These are phyloP conservation scores for Ammospiza maritima DNA, from an alignment of 2,797 vertebrate genomes.

Conservation along the genomic window DNA sequence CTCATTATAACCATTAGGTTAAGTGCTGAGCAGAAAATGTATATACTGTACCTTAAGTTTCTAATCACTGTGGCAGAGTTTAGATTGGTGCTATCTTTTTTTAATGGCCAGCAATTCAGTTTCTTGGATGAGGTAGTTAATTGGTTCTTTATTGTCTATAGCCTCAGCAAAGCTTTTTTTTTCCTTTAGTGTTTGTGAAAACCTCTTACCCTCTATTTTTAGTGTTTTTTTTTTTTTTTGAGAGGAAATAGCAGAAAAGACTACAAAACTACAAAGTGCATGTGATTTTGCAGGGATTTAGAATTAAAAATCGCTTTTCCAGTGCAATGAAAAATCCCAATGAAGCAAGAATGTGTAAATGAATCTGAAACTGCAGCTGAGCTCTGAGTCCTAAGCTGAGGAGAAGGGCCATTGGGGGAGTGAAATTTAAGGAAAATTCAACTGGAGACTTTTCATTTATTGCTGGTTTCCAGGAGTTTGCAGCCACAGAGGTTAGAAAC, in stretches of 20 bases:
- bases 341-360: not conserved
- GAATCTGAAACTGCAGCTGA: not conserved
- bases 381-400: not conserved
- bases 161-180: not conserved
- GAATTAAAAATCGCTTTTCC: not conserved
- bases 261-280: not conserved
- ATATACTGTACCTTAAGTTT: slow-evolving; percentile 1
- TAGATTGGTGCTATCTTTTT: not conserved
- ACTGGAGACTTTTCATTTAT: not conserved
- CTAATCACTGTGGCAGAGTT: slow-evolving; percentile 4
- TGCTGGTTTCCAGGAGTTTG: not conserved
- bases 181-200: not conserved
- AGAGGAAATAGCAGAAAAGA: not conserved
- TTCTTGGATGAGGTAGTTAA: slow-evolving; percentile 42
- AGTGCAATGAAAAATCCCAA: not conserved
- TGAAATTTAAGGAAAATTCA: not conserved
- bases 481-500: not conserved
- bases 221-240: not conserved
- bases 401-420: not conserved
- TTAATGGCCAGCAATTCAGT: slow-evolving; percentile 32
- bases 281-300: not conserved
- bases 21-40: slow-evolving; percentile 35
- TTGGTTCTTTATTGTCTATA: slow-evolving; percentile 38
- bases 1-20: slow-evolving; percentile 40
- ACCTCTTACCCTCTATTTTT: not conserved